A percentile compares a stretch with the other conserved stretches of the same genome.
These are phyloP conservation scores for Protaetia brevitarsis DNA, from an alignment of 1,140 invertebrate genomes.

Conservation along the genomic window DNA sequence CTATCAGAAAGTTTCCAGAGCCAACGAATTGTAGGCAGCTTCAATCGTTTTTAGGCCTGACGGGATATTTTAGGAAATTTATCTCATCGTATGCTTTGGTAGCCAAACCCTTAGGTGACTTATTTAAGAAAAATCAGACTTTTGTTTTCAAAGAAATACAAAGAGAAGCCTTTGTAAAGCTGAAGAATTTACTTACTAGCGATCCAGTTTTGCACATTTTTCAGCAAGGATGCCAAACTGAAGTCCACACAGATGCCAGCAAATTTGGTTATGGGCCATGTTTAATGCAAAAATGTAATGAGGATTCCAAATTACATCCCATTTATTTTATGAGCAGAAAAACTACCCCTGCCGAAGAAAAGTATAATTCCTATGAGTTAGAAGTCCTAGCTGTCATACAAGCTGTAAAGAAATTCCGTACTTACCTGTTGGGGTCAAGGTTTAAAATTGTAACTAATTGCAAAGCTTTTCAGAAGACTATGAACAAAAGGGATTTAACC, in stretches of 20 bases:
- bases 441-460: too few relatives aligned
- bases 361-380: too few relatives aligned
- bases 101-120: conserved; percentile 37
- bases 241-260: conserved; percentile 37
- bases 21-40: conserved; percentile 37
- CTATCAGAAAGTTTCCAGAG: conserved; percentile 37
- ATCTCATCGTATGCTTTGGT: conserved; percentile 37
- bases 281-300: too few relatives aligned
- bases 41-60: conserved; percentile 35
- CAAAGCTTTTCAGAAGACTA: too few relatives aligned
- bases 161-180: conserved; percentile 30
- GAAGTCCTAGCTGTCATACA: too few relatives aligned
- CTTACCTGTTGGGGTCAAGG: too few relatives aligned
- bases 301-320: too few relatives aligned
- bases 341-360: too few relatives aligned
- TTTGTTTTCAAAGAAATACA: conserved; percentile 29
- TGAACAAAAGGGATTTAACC: too few relatives aligned
- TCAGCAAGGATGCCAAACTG: conserved; percentile 35
- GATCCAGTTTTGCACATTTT: conserved; percentile 46
- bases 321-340: too few relatives aligned
- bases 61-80: conserved; percentile 41
- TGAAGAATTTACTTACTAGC: conserved; percentile 27
- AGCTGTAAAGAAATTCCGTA: too few relatives aligned
- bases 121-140: conserved; percentile 25
- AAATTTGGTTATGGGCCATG: too few relatives aligned